phyloP scores from a whole-genome alignment of 2,113 vertebrate species.

The Prunella fulvescens region DNA sequence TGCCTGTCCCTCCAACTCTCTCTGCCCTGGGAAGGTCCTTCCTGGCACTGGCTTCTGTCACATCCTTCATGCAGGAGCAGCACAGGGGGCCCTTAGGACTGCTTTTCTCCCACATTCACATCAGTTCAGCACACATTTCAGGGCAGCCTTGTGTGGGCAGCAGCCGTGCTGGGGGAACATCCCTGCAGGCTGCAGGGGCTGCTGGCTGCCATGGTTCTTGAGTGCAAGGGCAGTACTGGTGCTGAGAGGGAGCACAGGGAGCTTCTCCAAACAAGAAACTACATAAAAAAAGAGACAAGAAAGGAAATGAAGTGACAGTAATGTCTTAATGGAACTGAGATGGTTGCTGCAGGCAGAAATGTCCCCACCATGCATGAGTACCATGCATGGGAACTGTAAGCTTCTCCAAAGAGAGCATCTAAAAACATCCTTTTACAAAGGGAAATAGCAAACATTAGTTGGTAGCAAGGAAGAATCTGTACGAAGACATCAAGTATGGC shows the following conservation, averaged over 20 bases:
- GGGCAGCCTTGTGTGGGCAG: neutral
- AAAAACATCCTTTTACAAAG: neutral
- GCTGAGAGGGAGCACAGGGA: neutral
- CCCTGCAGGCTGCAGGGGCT: neutral
- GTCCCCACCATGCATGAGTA: fast-evolving
- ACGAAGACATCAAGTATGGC: neutral
- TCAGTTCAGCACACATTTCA: neutral
- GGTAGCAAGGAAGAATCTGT: neutral
- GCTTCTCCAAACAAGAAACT: neutral
- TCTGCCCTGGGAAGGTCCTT: neutral
- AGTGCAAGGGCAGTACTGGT: neutral
- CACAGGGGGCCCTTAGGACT: neutral
- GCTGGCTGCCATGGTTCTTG: fast-evolving
- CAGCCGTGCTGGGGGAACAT: neutral
- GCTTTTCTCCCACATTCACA: neutral
- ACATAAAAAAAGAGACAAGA: neutral
- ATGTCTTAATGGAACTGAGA: neutral
- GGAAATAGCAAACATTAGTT: neutral
- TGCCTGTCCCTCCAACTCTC: neutral
- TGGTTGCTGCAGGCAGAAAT: neutral
- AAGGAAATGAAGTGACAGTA: neutral
- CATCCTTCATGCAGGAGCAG: fast-evolving
- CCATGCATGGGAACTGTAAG: neutral
- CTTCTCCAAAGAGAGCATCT: neutral
- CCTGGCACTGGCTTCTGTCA: neutral